phyloP scores from a whole-genome alignment of 2,797 vertebrate species.

The Protonibea diacanthus region DNA sequence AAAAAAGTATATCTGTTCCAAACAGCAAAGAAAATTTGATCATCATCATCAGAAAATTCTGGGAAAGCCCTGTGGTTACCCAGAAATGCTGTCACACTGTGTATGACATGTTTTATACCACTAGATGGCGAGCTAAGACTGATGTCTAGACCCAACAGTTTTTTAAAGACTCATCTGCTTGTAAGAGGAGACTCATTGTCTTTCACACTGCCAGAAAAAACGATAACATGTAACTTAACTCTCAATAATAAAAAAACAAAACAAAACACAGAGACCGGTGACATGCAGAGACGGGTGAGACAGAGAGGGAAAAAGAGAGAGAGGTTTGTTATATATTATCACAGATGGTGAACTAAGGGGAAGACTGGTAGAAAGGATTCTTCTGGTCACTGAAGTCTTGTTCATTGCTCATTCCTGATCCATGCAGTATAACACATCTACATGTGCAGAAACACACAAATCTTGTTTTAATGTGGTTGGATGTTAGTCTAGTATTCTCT shows the following conservation, averaged over 20 bases:
- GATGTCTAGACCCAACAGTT: not conserved
- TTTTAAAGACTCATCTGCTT: not conserved
- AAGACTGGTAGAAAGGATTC: not conserved
- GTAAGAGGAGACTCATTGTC: slow-evolving; percentile 35
- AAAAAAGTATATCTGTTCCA: not conserved
- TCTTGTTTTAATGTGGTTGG: not conserved
- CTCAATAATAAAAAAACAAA: not conserved
- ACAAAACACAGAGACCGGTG: not conserved
- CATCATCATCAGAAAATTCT: not conserved
- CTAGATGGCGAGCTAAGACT: slow-evolving; percentile 65
- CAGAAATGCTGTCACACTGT: slow-evolving; percentile 1
- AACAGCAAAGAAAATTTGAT: not conserved
- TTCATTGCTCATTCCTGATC: not conserved
- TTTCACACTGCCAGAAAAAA: slow-evolving; percentile 15
- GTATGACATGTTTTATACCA: slow-evolving; percentile 12
- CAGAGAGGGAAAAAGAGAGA: not conserved
- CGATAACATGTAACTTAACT: slow-evolving; percentile 38
- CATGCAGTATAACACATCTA: not conserved
- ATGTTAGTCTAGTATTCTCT: not conserved
- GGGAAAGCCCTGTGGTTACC: slow-evolving; percentile 2
- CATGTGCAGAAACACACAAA: not conserved
- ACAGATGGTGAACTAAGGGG: slow-evolving; percentile 30
- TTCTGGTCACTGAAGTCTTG: not conserved
- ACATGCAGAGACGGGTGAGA: not conserved
- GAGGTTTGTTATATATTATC: slow-evolving; percentile 41